Conservation (phyloP, 2,113 vertebrate species). For the Sitta europaea region DNA sequence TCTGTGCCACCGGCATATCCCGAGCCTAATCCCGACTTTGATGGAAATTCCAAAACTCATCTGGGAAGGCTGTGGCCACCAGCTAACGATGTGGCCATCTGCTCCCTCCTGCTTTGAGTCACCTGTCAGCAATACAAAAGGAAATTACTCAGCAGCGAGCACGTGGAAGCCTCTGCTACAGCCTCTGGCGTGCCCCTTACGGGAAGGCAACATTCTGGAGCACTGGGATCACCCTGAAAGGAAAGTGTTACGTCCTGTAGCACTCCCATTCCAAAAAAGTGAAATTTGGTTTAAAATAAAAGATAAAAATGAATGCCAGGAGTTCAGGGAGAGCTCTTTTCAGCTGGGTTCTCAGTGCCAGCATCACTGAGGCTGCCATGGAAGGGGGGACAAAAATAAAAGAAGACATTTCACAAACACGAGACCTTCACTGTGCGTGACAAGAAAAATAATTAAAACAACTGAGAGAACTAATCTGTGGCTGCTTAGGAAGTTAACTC, state of each 20-base stretch:
- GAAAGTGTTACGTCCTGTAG: not conserved
- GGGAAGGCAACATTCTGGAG: not conserved
- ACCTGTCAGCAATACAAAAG: slow-evolving; percentile 70
- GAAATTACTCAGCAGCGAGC: slow-evolving; percentile 68
- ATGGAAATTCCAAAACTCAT: slow-evolving; percentile 53
- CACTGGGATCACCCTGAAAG: not conserved
- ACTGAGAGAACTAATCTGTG: slow-evolving; percentile 61
- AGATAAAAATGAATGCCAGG: not conserved
- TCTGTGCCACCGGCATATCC: not conserved
- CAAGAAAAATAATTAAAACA: slow-evolving; percentile 77
- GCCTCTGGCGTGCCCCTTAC: slow-evolving; percentile 18
- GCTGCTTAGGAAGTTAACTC: slow-evolving; percentile 72
- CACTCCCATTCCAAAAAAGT: not conserved
- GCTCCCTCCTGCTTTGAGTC: slow-evolving; percentile 59
- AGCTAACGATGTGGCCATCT: slow-evolving; percentile 32
- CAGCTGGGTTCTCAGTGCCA: slow-evolving; percentile 43
- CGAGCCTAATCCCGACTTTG: slow-evolving; percentile 34
- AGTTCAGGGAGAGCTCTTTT: not conserved
- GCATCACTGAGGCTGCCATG: slow-evolving; percentile 50
- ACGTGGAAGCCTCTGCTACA: slow-evolving; percentile 48
- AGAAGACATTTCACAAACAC: slow-evolving; percentile 66
- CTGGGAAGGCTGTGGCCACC: slow-evolving; percentile 2
- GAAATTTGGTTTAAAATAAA: not conserved
- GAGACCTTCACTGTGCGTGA: slow-evolving; percentile 71
- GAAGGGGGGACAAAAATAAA: slow-evolving; percentile 8